Evolutionary conservation across 2,888 invertebrate genomes (phyloP), one percentile per base, ranked within the genome.

Genomic region (Lucinisca nassula): DNA sequence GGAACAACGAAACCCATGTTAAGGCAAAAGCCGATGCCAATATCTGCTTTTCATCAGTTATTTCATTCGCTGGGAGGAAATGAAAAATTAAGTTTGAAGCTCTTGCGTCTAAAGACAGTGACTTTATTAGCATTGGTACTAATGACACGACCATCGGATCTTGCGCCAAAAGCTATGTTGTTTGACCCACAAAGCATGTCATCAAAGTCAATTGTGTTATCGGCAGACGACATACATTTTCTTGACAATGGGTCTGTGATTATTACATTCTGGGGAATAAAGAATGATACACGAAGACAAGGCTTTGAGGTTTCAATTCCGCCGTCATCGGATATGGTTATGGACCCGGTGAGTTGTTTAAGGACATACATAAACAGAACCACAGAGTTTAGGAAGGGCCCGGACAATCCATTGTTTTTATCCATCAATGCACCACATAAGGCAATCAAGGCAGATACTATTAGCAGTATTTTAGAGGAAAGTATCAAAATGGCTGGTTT

Each of bases 261-360:
- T 12, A 30, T 77, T 27, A 8, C 6, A 32, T 77, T 78, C 30
- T 78, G 61, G 78, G 78, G 61, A 12, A 78, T 78, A n/a, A 78
- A 78, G n/a, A 77, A 77, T 35, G 77, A 77, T 10, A 77, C 77
- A 24, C 49, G 58, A 12, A 78, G 78, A 67, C 78, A 78, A 78
- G 78, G 77, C 0, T 78, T 78, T 58, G 58, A 30, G 17, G 67
- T 78, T 12, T 21, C 55, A 30, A 38, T 78, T 32, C 78, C 78
- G 10, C 24, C 35, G 35, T n/a, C 27, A 27, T 3, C 21, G 10
- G 67, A 78, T 40, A 30, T 0, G 2, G n/a, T 67, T 24, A 61
- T 35, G 61, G 67, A 78, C 49, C 78, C 58, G 24, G 78, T 67
- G 35, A 1, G 17, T 17, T 78, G 78, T 38, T 78, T 78, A 30